Percentiles rank a stretch among this genome's conserved stretches.
Conservation (phyloP, 2,888 invertebrate species). For the Epirrita christyi region DNA sequence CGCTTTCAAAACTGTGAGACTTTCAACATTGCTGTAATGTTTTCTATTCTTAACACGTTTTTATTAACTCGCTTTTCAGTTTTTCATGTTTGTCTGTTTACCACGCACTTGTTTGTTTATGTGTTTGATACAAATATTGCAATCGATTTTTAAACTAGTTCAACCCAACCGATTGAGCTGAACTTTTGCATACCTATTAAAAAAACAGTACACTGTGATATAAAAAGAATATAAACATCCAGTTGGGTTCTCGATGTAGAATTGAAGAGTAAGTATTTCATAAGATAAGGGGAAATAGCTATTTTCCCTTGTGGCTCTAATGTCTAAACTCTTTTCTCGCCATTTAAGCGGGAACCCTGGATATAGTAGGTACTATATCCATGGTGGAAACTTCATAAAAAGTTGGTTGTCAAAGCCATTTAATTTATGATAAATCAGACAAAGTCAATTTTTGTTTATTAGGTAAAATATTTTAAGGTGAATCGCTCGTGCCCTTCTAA, state of each 20-base stretch:
- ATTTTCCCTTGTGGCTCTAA: no score
- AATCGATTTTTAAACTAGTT: no score
- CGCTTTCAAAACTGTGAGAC: constrained; percentile 36
- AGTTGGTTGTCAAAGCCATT: constrained; percentile 46
- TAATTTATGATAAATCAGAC: constrained; percentile 53
- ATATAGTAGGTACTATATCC: no score
- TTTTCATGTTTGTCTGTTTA: no score
- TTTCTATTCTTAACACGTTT: constrained; percentile 29
- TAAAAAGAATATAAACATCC: no score
- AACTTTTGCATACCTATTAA: no score
- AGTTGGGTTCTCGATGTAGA: not conserved
- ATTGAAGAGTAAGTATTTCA: constrained; percentile 1
- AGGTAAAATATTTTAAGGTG: constrained; percentile 46
- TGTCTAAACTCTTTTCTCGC: constrained; percentile 33
- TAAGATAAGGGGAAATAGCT: not conserved
- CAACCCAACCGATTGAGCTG: no score
- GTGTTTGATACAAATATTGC: no score
- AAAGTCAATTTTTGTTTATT: constrained; percentile 46
- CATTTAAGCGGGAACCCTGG: no score
- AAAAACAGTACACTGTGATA: no score
- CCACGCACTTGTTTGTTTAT: no score
- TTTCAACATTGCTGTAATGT: constrained; percentile 40
- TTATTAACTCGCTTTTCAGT: no score
- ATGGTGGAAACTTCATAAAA: constrained; percentile 44
- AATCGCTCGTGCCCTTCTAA: constrained; percentile 43